phyloP scores from a whole-genome alignment of 2,113 vertebrate genomes.

The Chloebia gouldiae region DNA sequence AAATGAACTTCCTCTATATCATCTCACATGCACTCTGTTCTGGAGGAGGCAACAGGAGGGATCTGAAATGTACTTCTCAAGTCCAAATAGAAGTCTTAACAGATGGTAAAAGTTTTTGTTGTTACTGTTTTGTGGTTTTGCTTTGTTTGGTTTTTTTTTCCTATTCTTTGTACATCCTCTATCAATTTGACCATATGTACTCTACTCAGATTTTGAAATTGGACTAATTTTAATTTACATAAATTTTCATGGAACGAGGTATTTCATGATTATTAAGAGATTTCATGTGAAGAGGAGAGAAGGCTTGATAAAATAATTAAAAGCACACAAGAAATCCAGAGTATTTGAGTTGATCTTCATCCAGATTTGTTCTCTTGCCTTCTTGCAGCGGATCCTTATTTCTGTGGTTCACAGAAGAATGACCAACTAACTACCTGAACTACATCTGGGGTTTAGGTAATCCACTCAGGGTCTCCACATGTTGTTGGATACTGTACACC shows the following conservation, averaged over 20 bases:
- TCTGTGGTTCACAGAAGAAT: not conserved
- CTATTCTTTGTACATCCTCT: not conserved
- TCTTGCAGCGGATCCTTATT: not conserved
- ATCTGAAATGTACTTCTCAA: not conserved
- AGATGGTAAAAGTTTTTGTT: not conserved
- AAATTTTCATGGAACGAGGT: not conserved
- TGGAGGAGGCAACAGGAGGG: not conserved
- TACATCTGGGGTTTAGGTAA: not conserved
- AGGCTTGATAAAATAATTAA: not conserved
- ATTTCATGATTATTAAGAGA: not conserved
- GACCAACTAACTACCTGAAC: not conserved
- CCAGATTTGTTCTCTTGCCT: not conserved
- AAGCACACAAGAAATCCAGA: not conserved
- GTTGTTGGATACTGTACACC: rapidly evolving
- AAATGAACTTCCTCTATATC: not conserved
- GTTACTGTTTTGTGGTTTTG: too few species aligned
- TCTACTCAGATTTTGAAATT: not conserved
- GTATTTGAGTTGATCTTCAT: not conserved
- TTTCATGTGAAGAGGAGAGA: not conserved
- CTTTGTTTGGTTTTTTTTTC: not conserved
- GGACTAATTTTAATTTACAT: not conserved
- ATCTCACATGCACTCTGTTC: not conserved
- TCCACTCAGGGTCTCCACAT: not conserved
- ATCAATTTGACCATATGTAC: not conserved
- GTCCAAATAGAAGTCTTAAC: not conserved